phyloP scores from a whole-genome alignment of 2,797 vertebrate genomes.

The Chloroceryle inda region DNA sequence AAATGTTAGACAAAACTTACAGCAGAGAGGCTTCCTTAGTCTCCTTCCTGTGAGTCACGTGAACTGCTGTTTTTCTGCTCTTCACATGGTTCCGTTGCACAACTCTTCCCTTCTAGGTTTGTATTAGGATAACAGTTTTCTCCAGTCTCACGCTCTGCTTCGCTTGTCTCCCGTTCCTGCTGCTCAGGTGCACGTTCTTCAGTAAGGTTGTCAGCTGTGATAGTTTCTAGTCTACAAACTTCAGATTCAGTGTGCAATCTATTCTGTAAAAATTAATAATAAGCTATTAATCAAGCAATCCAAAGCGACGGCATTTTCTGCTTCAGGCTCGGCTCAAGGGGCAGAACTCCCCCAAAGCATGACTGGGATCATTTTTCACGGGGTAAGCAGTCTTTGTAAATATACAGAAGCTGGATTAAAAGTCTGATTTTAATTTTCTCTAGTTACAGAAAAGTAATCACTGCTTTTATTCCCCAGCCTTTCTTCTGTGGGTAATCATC shows the following conservation, averaged over 20 bases:
- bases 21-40: neutral
- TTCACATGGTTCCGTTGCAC: rapidly evolving
- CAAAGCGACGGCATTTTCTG: neutral
- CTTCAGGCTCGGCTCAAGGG: neutral
- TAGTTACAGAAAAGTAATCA: neutral
- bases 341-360: neutral
- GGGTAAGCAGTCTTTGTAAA: neutral
- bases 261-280: slow-evolving; percentile 50
- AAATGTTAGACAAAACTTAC: slow-evolving; percentile 16
- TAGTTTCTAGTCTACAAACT: neutral
- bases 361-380: rapidly evolving
- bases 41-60: neutral
- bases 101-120: neutral
- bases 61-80: neutral
- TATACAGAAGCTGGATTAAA: neutral
- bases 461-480: neutral
- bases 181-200: neutral
- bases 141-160: neutral
- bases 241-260: neutral
- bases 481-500: neutral
- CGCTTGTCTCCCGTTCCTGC: neutral
- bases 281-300: neutral
- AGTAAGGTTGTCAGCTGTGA: neutral
- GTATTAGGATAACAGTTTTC: neutral
- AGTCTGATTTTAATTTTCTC: neutral